Conservation (phyloP, 2,113 vertebrate genomes). For the Picathartes gymnocephalus region DNA sequence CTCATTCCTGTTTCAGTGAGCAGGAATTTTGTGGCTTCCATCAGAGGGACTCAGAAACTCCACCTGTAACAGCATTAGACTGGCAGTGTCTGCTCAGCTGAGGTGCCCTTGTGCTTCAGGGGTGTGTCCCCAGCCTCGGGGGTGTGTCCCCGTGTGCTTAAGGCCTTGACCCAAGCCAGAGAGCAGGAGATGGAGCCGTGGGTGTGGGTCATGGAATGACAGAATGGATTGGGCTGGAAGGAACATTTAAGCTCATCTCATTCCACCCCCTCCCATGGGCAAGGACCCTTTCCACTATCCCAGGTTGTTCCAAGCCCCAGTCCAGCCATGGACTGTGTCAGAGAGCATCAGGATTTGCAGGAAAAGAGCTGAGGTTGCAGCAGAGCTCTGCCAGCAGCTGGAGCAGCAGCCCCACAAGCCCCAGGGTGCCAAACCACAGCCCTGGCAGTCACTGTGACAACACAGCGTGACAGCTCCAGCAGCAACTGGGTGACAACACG, state of each 20-base stretch:
- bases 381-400: neutral
- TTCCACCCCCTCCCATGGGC: neutral
- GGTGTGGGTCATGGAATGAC: neutral
- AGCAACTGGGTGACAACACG: neutral
- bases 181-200: neutral
- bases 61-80: fast-evolving
- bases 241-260: neutral
- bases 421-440: neutral
- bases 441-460: neutral
- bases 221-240: neutral
- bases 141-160: no score
- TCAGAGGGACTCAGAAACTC: neutral
- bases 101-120: neutral
- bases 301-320: neutral
- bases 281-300: neutral
- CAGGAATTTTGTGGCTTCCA: neutral
- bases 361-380: neutral
- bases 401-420: neutral
- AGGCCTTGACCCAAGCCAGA: no score
- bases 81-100: fast-evolving
- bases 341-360: neutral
- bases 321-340: fast-evolving
- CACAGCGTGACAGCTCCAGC: neutral
- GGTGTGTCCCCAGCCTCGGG: neutral
- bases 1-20: neutral